These are phyloP conservation scores for Myathropa florea DNA, from an alignment of 2,888 invertebrate genomes.

Conservation along the genomic window DNA sequence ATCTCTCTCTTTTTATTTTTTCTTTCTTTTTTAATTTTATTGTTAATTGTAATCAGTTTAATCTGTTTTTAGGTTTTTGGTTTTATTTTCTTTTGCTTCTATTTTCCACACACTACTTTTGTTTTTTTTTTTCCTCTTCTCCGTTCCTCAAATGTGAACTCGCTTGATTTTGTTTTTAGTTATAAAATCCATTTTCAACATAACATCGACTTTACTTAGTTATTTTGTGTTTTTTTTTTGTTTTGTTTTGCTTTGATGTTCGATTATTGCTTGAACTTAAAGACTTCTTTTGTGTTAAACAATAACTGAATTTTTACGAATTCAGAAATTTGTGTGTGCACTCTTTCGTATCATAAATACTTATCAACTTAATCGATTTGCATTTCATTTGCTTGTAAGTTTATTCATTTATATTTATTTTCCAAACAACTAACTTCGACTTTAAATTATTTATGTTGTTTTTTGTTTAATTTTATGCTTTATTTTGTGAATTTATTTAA, in stretches of 20 bases:
- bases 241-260: constrained; percentile 22
- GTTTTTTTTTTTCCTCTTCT: constrained; percentile 9
- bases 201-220: constrained; percentile 14
- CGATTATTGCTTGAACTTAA: constrained; percentile 71
- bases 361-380: constrained; percentile 46
- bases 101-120: constrained; percentile 44
- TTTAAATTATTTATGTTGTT: constrained; percentile 9
- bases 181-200: constrained; percentile 44
- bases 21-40: constrained; percentile 69
- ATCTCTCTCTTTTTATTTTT: constrained; percentile 60
- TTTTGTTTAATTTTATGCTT: constrained; percentile 43
- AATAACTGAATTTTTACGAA: constrained; percentile 51
- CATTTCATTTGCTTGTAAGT: background rate
- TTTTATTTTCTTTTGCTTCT: constrained; percentile 24
- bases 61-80: constrained; percentile 24
- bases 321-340: constrained; percentile 41
- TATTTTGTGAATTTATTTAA: constrained; percentile 39
- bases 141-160: constrained; percentile 32
- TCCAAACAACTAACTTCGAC: constrained; percentile 53
- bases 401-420: constrained; percentile 61
- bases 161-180: constrained; percentile 6
- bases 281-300: constrained; percentile 58
- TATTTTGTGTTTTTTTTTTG: background rate
- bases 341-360: constrained; percentile 30
- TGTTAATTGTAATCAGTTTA: constrained; percentile 53